Conservation (phyloP, 2,113 vertebrate species). For the Pelecanoides urinatrix region DNA sequence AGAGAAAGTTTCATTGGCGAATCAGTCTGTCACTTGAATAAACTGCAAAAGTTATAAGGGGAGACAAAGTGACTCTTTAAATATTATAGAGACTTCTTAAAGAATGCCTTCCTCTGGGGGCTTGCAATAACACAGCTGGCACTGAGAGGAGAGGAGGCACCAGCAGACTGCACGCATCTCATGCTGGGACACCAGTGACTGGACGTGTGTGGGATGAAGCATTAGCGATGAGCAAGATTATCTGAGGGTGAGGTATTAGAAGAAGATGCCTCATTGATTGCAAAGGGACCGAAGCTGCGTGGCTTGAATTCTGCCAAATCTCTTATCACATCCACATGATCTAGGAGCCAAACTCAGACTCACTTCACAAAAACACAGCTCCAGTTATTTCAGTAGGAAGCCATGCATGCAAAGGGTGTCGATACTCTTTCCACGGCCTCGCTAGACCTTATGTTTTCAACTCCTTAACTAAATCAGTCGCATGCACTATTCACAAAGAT, state of each 20-base stretch:
- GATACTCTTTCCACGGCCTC: background rate
- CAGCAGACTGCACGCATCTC: background rate
- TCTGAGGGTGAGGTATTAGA: background rate
- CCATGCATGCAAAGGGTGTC: background rate
- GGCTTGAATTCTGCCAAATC: background rate
- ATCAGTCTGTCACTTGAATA: background rate
- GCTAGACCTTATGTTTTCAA: background rate
- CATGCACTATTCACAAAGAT: background rate
- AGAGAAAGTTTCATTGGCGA: background rate
- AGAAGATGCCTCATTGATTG: background rate
- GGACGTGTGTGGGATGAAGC: background rate
- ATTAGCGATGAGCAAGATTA: background rate
- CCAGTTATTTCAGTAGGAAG: background rate
- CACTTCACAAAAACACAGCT: background rate
- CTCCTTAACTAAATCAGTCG: background rate
- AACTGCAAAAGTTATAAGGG: background rate
- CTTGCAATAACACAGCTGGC: background rate
- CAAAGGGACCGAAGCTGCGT: fast-evolving
- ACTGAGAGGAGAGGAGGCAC: background rate
- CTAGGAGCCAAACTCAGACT: background rate
- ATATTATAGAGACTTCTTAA: background rate
- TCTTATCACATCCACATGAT: fast-evolving
- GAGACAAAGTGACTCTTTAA: background rate
- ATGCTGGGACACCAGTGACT: fast-evolving
- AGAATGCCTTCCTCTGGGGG: background rate